phyloP scores from a whole-genome alignment of 2,113 vertebrate genomes.

The Pollachius pollachius region DNA sequence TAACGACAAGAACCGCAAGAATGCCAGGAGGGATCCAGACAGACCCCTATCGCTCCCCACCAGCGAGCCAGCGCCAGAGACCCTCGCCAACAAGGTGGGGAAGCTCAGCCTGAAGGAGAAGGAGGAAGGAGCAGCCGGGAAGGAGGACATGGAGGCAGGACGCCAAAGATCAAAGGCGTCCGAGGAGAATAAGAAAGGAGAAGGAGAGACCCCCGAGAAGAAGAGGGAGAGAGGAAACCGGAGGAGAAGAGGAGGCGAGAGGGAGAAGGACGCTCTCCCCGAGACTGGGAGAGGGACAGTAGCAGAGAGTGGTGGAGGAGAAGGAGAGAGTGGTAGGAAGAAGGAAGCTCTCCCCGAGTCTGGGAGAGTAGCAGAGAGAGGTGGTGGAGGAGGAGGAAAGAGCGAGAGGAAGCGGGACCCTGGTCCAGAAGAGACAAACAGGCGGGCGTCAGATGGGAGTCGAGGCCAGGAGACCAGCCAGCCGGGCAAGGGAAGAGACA shows the following conservation, averaged over 20 bases:
- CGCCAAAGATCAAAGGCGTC: slow-evolving; percentile 46
- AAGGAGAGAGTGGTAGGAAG: slow-evolving; percentile 56
- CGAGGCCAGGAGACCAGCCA: not conserved
- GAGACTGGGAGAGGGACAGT: slow-evolving; percentile 57
- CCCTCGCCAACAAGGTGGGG: slow-evolving; percentile 71
- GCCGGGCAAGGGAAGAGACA: not conserved
- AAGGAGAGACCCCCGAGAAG: slow-evolving; percentile 47
- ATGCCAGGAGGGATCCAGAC: slow-evolving; percentile 27
- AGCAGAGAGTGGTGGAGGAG: slow-evolving; percentile 19
- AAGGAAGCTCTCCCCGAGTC: slow-evolving; percentile 48
- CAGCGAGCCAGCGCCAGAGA: slow-evolving; percentile 64
- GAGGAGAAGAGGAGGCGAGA: slow-evolving; percentile 53
- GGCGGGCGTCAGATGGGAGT: not conserved
- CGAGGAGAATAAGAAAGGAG: slow-evolving; percentile 44
- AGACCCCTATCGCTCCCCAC: slow-evolving; percentile 11
- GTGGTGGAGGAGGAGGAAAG: slow-evolving; percentile 36
- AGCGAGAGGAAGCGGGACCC: not conserved
- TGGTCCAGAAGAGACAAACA: not conserved
- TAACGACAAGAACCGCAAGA: slow-evolving; percentile 35
- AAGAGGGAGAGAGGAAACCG: slow-evolving; percentile 56
- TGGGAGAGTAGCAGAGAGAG: slow-evolving; percentile 44
- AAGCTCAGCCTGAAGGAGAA: slow-evolving; percentile 74
- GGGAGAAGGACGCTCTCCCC: slow-evolving; percentile 47
- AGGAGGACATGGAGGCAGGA: slow-evolving; percentile 32
- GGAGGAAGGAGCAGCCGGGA: slow-evolving; percentile 19